Conservation (phyloP, 1,140 invertebrate species). For the Thaumatotibia leucotreta region DNA sequence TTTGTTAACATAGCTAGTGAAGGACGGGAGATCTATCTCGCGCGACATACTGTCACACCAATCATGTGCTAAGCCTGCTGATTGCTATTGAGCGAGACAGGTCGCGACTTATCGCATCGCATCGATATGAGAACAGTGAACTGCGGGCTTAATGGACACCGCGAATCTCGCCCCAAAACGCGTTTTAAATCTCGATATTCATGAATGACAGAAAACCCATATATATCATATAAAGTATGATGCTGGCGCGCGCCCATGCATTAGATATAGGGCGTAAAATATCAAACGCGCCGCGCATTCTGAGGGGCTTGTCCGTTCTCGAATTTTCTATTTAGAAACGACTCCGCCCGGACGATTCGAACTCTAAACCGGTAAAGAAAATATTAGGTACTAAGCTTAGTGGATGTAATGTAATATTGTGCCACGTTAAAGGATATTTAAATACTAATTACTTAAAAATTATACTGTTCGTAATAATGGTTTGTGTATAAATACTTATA, state of each 20-base stretch:
- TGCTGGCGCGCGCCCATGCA: slow-evolving; percentile 37
- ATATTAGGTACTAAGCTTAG: neutral
- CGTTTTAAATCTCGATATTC: slow-evolving; percentile 13
- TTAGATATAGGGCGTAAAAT: slow-evolving; percentile 51
- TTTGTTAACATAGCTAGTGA: too few species aligned
- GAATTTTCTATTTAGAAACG: slow-evolving; percentile 35
- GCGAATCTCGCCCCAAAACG: neutral
- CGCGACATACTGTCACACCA: too few species aligned
- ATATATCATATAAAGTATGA: slow-evolving; percentile 27
- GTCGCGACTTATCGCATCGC: too few species aligned
- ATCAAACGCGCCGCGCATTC: slow-evolving; percentile 38
- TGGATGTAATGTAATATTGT: neutral
- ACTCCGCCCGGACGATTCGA: slow-evolving; percentile 27
- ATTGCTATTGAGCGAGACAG: too few species aligned
- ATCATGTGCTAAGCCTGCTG: too few species aligned
- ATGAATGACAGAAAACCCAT: slow-evolving; percentile 5
- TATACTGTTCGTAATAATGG: neutral
- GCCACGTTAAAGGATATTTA: neutral
- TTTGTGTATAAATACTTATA: too few species aligned
- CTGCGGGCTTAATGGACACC: too few species aligned
- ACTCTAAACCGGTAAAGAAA: slow-evolving; percentile 9
- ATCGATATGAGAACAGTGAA: too few species aligned
- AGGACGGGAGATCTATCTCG: too few species aligned
- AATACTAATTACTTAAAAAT: neutral
- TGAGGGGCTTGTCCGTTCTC: slow-evolving; percentile 23